Evolutionary conservation across 2,797 vertebrate species (phyloP).

Genomic region (Hydrocynus forskahlii): DNA sequence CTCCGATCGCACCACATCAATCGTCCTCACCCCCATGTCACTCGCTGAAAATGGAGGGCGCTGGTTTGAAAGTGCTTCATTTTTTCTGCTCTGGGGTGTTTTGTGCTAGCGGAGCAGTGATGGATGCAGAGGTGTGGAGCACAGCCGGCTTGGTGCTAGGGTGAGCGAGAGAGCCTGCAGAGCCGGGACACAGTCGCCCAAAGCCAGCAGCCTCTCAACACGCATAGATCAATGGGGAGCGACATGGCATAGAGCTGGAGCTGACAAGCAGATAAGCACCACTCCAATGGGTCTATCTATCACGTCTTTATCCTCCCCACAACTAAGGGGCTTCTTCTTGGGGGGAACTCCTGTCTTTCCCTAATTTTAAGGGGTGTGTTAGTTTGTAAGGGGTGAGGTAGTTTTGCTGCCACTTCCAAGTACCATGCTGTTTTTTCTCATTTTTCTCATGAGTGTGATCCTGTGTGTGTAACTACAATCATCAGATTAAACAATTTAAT

Average conservation of each 20-base stretch:
- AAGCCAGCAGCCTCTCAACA: constrained; percentile 36
- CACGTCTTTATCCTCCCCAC: constrained; percentile 44
- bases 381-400: background rate
- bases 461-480: too few species aligned
- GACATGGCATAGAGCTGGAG: constrained; percentile 43
- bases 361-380: background rate
- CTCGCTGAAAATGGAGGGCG: background rate
- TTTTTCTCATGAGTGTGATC: too few species aligned
- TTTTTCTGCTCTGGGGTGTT: constrained; percentile 2
- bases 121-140: constrained; percentile 45
- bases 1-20: constrained; percentile 13
- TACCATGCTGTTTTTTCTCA: too few species aligned
- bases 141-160: constrained; percentile 14
- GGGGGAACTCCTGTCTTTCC: background rate
- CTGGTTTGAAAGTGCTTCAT: background rate
- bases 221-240: constrained; percentile 51
- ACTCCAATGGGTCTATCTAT: constrained; percentile 53
- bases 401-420: background rate
- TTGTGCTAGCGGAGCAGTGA: constrained; percentile 44
- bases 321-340: constrained; percentile 24
- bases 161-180: constrained; percentile 17
- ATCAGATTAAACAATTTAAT: too few species aligned
- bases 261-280: constrained; percentile 59
- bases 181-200: constrained; percentile 24
- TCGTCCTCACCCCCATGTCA: background rate